Evolutionary conservation across 2,113 vertebrate genomes (phyloP).

Genomic region (Lepisosteus oculatus): DNA sequence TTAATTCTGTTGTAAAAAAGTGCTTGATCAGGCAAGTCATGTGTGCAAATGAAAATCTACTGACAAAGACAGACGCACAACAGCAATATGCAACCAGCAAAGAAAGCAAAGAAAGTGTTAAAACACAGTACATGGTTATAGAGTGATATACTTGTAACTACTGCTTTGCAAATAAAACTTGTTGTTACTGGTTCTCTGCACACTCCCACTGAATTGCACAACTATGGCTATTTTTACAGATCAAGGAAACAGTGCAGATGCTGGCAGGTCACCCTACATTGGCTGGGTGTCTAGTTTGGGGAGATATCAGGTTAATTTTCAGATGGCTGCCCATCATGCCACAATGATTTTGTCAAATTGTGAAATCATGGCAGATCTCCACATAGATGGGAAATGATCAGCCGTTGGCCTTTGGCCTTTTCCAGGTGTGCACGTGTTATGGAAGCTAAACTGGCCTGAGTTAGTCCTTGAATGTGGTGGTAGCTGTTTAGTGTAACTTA

Average conservation of each 20-base stretch:
- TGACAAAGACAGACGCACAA: too few species aligned
- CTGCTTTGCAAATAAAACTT: not conserved
- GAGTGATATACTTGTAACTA: not conserved
- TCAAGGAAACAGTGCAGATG: not conserved
- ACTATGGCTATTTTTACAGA: constrained; percentile 4
- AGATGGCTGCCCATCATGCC: not conserved
- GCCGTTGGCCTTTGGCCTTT: not conserved
- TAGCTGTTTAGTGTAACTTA: not conserved
- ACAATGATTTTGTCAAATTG: not conserved
- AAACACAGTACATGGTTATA: too few species aligned
- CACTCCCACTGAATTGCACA: not conserved
- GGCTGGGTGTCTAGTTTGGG: not conserved
- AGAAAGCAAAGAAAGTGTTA: too few species aligned
- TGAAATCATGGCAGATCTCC: not conserved
- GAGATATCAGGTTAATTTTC: not conserved
- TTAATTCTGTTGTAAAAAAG: too few species aligned
- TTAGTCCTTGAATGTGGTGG: too few species aligned
- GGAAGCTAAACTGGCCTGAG: too few species aligned
- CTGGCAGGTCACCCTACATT: not conserved
- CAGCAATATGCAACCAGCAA: too few species aligned
- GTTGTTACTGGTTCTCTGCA: not conserved
- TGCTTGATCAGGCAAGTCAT: too few species aligned
- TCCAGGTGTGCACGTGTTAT: too few species aligned
- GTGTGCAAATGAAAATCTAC: too few species aligned
- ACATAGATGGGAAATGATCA: not conserved